phyloP scores from a whole-genome alignment of 2,797 vertebrate genomes.

The Sebastolobus alascanus region DNA sequence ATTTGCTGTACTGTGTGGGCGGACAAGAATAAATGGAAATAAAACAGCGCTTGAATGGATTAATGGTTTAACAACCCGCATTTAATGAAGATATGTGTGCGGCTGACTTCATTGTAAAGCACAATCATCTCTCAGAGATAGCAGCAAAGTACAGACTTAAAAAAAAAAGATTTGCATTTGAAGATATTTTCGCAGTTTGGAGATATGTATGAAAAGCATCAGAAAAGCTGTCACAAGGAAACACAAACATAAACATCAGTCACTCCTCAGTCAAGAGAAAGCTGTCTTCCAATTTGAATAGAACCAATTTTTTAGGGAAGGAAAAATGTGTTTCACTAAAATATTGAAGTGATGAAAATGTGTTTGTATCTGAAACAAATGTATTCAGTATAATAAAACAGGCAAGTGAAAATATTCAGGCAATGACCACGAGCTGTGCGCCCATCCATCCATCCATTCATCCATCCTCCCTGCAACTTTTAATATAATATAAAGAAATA shows the following conservation, averaged over 20 bases:
- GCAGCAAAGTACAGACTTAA: slow-evolving; percentile 64
- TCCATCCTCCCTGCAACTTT: background rate
- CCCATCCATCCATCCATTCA: background rate
- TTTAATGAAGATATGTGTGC: slow-evolving; percentile 84
- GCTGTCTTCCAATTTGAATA: slow-evolving; percentile 33
- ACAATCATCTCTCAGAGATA: slow-evolving; percentile 79
- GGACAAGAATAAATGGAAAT: slow-evolving; percentile 76
- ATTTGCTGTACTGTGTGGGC: slow-evolving; percentile 65
- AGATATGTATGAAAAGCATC: slow-evolving; percentile 23
- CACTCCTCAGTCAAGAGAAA: slow-evolving; percentile 44
- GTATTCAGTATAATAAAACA: slow-evolving; percentile 1
- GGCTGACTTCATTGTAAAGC: slow-evolving; percentile 72
- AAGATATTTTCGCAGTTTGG: slow-evolving; percentile 53
- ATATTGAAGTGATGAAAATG: slow-evolving; percentile 29
- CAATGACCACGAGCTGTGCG: slow-evolving; percentile 1
- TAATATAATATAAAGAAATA: too few relatives aligned
- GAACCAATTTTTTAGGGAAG: slow-evolving; percentile 23
- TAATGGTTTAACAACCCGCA: slow-evolving; percentile 82
- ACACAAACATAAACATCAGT: slow-evolving; percentile 59
- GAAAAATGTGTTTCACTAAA: slow-evolving; percentile 34
- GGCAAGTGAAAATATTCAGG: slow-evolving; percentile 2
- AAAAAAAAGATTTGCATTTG: slow-evolving; percentile 66
- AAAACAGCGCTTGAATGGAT: slow-evolving; percentile 78
- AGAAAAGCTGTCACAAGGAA: slow-evolving; percentile 41
- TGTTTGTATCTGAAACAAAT: slow-evolving; percentile 24